Evolutionary conservation across 2,113 vertebrate species (phyloP), one percentile per base, ranked within the genome.

Genomic region (Thalassoma bifasciatum): DNA sequence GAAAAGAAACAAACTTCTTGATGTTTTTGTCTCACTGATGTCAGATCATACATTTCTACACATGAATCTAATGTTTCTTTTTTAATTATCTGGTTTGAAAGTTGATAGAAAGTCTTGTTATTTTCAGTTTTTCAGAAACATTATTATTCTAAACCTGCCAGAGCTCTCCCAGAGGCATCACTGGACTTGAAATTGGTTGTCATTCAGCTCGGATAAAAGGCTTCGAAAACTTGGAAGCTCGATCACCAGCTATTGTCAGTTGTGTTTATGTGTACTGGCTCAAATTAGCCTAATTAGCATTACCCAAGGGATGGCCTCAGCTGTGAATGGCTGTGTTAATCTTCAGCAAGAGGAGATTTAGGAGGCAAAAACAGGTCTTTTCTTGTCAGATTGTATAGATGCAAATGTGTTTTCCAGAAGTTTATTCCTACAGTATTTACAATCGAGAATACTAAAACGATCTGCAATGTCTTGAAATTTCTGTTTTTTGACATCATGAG

Each of bases 151-250:
- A 59, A 84, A 77, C 51, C 36, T 56, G 53, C 44, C 40, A 59
- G 44, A 68, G 13, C 36, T 68, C 58, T 82, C 46, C 75, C 67
- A 16, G 9, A 50, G 63, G 79, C 50, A 17, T 73, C 57, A 17
- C 40, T 23, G 56, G 79, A 79, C 54, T 81, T 66, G 6, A 83
- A 77, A 83, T 74, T 54, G 50, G 42, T 72, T 77, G 73, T 85
- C 73, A 82, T 78, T 85, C 78, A 84, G 71, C 77, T 78, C 22
- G 0, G 73, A 84, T 75, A 67, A 79, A 82, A 86, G 51, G n/a
- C 51, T 75, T 77, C 59, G 60, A 75, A 82, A 82, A 74, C 42
- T 58, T 77, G 79, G 75, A 81, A 21, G 76, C 81, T 84, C 73
- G 67, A 83, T 85, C 77, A 65, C 38, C 22, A 16, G 62, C 79